A percentile compares a stretch with the other conserved stretches of the same genome.
phyloP scores from a whole-genome alignment of 2,888 invertebrate genomes.

The Athalia cordata region DNA sequence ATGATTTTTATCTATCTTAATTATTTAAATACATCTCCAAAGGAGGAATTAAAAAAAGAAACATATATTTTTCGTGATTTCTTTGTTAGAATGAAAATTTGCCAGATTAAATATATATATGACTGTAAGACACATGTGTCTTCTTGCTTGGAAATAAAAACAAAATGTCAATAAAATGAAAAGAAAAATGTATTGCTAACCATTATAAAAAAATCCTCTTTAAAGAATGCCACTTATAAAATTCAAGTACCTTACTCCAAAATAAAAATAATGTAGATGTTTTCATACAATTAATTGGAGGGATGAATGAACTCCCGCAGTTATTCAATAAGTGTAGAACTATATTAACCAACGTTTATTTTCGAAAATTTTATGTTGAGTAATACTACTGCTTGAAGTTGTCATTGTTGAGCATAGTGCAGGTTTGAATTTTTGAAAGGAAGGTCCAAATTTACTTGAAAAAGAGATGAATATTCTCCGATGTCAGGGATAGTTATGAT shows the following conservation, averaged over 20 bases:
- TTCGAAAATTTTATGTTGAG: conserved; percentile 2
- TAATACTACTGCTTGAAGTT: neutral
- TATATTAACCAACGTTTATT: neutral
- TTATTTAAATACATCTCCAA: no score
- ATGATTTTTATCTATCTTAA: no score
- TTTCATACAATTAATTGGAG: no score
- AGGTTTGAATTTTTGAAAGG: conserved; percentile 1
- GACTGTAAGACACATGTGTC: conserved; percentile 31
- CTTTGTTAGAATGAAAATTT: conserved; percentile 16
- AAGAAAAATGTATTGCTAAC: conserved; percentile 6
- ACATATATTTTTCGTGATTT: conserved; percentile 4
- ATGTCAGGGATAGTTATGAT: no score
- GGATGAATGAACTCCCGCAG: no score
- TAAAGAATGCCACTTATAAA: neutral
- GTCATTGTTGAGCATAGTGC: conserved; percentile 35
- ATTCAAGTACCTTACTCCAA: neutral
- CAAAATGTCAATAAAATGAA: conserved; percentile 34
- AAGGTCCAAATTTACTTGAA: neutral
- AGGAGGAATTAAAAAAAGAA: neutral
- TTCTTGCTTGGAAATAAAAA: conserved; percentile 2
- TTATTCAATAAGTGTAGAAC: no score
- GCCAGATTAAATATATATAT: conserved; percentile 2
- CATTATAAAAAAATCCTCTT: conserved; percentile 5
- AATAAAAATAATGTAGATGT: neutral
- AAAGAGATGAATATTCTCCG: conserved; percentile 10